A percentile compares a stretch with the other conserved stretches of the same genome.
Evolutionary conservation across 2,113 vertebrate species (phyloP).

Genomic region (Andinoacara biseriatus): DNA sequence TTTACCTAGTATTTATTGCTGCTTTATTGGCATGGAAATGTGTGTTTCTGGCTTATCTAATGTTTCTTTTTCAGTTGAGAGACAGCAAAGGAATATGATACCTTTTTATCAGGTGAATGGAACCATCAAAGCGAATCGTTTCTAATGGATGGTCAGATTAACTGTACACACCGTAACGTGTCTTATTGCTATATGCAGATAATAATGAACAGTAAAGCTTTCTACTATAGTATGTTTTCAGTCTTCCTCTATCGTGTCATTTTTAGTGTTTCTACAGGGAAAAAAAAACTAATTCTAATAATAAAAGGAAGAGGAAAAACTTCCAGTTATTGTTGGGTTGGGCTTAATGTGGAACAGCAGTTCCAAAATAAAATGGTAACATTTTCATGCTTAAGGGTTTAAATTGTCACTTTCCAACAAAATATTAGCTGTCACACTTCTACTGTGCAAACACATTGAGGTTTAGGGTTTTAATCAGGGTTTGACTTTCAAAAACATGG

Average conservation of each 20-base stretch:
- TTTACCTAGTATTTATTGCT: neutral
- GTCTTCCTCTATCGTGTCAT: neutral
- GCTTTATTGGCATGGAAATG: neutral
- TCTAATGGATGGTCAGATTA: neutral
- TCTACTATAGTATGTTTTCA: neutral
- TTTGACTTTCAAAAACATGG: neutral
- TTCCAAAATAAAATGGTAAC: neutral
- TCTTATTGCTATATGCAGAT: neutral
- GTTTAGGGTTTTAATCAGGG: neutral
- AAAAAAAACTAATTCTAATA: neutral
- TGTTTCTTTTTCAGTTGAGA: neutral
- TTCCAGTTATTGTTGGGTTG: neutral
- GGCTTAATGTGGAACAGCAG: neutral
- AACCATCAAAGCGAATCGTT: neutral
- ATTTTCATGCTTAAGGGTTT: neutral
- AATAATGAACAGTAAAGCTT: neutral
- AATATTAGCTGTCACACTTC: neutral
- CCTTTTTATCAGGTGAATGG: constrained; percentile 9
- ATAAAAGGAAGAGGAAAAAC: neutral
- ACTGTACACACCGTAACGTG: neutral
- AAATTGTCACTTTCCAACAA: neutral
- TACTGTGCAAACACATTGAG: neutral
- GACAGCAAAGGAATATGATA: neutral
- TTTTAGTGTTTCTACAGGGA: neutral
- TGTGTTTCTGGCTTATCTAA: neutral